Percentiles rank a stretch among this genome's conserved stretches.
These are phyloP conservation scores for Leptopilina myrica DNA, from an alignment of 2,888 invertebrate species.

Conservation along the genomic window DNA sequence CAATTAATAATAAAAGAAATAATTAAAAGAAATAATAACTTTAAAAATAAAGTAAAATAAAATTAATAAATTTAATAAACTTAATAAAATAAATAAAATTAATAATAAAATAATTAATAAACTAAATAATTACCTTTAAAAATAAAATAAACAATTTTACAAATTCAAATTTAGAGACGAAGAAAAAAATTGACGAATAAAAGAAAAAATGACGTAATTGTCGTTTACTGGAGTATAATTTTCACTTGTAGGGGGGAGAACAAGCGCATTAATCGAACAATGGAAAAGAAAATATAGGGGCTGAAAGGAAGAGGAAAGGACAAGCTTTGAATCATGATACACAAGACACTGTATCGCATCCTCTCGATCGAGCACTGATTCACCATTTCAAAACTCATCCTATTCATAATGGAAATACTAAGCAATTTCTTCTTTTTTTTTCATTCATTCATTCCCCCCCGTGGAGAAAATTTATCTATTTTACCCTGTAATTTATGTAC, in stretches of 20 bases:
- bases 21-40: no score
- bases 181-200: background rate
- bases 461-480: constrained; percentile 6
- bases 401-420: constrained; percentile 10
- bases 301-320: constrained; percentile 3
- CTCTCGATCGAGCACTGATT: constrained; percentile 29
- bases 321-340: constrained; percentile 1
- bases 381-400: constrained; percentile 16
- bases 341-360: background rate
- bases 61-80: no score
- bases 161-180: no score
- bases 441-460: background rate
- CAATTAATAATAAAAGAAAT: no score
- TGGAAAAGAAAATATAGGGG: constrained; percentile 11
- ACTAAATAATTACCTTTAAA: no score
- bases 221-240: background rate
- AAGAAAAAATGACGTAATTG: background rate
- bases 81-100: no score
- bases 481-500: constrained; percentile 37
- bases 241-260: background rate
- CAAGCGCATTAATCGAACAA: constrained; percentile 10
- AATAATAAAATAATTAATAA: no score
- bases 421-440: background rate
- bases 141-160: no score
- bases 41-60: no score